phyloP scores from a whole-genome alignment of 2,888 invertebrate genomes.

The Hirtodrosophila confusa region DNA sequence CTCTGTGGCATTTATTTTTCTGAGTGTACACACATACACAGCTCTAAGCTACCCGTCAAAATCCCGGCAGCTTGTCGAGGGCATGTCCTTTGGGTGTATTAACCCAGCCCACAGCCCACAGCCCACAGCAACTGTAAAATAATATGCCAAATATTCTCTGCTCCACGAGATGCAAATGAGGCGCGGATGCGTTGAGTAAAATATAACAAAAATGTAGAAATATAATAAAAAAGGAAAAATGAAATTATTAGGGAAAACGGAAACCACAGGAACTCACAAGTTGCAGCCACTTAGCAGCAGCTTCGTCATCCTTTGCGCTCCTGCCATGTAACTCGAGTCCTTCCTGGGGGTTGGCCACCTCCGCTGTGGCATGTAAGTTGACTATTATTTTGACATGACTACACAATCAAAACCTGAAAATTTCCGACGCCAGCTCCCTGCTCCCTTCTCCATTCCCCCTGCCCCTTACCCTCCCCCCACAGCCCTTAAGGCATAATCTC shows the following conservation, averaged over 20 bases:
- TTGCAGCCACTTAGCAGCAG: conserved; percentile 75
- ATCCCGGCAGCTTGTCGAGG: conserved; percentile 74
- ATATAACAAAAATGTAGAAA: conserved; percentile 9
- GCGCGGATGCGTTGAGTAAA: conserved; percentile 25
- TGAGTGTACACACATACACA: not conserved
- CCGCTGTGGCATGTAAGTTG: conserved; percentile 81
- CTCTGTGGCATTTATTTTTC: too few relatives aligned
- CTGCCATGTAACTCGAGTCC: conserved; percentile 56
- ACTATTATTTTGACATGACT: conserved; percentile 82
- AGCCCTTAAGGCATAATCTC: conserved; percentile 54
- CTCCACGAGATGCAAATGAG: conserved; percentile 65
- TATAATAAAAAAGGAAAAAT: conserved; percentile 20
- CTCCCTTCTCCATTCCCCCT: not conserved
- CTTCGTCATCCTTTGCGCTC: conserved; percentile 45
- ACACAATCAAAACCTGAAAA: conserved; percentile 81
- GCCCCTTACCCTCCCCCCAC: not conserved
- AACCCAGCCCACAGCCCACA: conserved; percentile 26
- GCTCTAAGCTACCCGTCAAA: conserved; percentile 52
- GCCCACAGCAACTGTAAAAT: conserved; percentile 54
- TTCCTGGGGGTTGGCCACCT: conserved; percentile 28
- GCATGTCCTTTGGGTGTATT: conserved; percentile 44
- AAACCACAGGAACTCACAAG: conserved; percentile 73
- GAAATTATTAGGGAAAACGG: conserved; percentile 7
- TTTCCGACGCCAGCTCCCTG: conserved; percentile 60
- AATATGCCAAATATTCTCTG: conserved; percentile 74